These are phyloP conservation scores for Reinhardtius hippoglossoides DNA, from an alignment of 2,113 vertebrate genomes.

Conservation along the genomic window DNA sequence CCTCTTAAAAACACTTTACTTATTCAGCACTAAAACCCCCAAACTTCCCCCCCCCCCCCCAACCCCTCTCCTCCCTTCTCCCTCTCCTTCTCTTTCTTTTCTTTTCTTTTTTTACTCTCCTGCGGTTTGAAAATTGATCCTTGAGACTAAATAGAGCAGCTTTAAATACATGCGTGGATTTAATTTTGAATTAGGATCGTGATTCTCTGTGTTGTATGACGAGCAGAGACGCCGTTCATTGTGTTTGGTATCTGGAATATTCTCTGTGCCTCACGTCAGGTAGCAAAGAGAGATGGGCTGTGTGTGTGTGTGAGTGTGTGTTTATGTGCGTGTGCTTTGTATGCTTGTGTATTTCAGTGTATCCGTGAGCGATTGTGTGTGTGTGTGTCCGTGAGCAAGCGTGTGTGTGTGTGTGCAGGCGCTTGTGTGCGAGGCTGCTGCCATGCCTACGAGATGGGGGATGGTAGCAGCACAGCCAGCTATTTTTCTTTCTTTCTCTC, in stretches of 20 bases:
- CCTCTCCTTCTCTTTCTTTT: neutral
- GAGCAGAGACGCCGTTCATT: constrained; percentile 64
- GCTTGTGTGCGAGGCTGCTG: constrained; percentile 74
- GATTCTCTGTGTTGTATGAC: constrained; percentile 48
- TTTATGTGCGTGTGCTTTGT: constrained; percentile 5
- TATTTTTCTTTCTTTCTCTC: constrained; percentile 79
- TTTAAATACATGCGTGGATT: constrained; percentile 37
- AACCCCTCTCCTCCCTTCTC: neutral
- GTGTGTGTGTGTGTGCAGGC: constrained; percentile 54
- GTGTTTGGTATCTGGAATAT: constrained; percentile 79
- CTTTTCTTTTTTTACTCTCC: neutral
- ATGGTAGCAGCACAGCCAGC: constrained; percentile 78
- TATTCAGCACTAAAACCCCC: constrained; percentile 39
- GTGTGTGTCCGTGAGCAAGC: constrained; percentile 7
- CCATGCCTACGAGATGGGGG: constrained; percentile 81
- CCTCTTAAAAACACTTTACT: constrained; percentile 43
- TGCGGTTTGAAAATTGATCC: constrained; percentile 29
- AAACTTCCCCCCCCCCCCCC: constrained; percentile 42
- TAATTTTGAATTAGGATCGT: constrained; percentile 50
- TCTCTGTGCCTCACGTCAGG: constrained; percentile 76
- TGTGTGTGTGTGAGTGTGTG: constrained; percentile 28
- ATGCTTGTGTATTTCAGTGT: constrained; percentile 11
- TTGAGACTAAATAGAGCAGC: constrained; percentile 27
- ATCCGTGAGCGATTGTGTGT: constrained; percentile 10
- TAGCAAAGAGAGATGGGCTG: constrained; percentile 70